Evolutionary conservation across 1,140 invertebrate species (phyloP), one percentile per base, ranked within the genome.

Genomic region (Cyclargus thomasi): DNA sequence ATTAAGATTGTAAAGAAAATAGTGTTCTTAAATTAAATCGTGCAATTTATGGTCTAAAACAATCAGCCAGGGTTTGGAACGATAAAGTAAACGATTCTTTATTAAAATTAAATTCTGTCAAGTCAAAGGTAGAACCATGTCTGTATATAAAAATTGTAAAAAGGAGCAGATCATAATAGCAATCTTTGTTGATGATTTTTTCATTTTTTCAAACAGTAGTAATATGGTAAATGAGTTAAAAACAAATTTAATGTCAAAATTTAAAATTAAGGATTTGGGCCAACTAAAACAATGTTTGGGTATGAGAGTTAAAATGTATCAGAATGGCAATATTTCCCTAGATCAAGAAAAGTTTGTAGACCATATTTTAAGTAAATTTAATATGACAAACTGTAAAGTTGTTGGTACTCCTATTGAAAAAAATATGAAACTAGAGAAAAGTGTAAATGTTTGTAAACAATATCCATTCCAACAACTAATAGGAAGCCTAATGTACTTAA

Each of bases 401-500:
- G 57, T 70, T 21, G 70, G 69, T 62, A 81, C 78, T 22, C 82
- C 81, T 3, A 76, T 81, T n/a, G 74, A 79, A 65, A 18, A 0
- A 17, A 74, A 77, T 55, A 68, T 78, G 64, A 78, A 76, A 39
- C n/a, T 74, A 67, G 65, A 76, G 18, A 76, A 75, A 53, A 18
- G 39, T 71, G 23, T 63, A 55, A 17, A 70, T 35, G n/a, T 35
- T 71, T 63, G n/a, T 72, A 64, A 67, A 62, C 22, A 68, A 20
- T 72, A 65, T 22, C 71, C 75, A 21, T 77, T 72, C 67, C 71
- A 73, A 36, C 71, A 76, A 16, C 22, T 76, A 4, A 64, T 73
- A 59, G 72, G 70, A n/a, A 70, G 74, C 14, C 70, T 92, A 14
- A 82, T 91, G 75, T 92, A 91, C 74, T 64, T 92, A 11, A 64